Evolutionary conservation across 1,140 invertebrate genomes (phyloP).

Genomic region (Ceratosolen fusciceps): DNA sequence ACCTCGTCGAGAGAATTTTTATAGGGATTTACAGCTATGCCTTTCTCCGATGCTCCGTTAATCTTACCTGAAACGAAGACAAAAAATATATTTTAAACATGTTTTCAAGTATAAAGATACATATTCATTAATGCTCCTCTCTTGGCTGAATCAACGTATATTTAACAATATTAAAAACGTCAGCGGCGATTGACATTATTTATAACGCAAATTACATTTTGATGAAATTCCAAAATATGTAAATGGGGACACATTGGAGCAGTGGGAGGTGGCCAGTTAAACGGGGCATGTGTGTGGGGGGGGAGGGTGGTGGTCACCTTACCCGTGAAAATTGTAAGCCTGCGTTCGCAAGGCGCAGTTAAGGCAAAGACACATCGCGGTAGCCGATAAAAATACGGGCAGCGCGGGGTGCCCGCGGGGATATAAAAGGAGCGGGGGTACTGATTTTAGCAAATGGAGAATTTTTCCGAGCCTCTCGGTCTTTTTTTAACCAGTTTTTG

Average conservation of each 20-base stretch:
- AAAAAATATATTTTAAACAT: not conserved
- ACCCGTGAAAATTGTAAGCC: too few relatives aligned
- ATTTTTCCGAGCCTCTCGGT: not conserved
- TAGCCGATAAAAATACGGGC: too few relatives aligned
- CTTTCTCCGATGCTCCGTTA: constrained; percentile 2
- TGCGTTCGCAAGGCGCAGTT: too few relatives aligned
- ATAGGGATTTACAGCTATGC: not conserved
- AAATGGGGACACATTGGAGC: not conserved
- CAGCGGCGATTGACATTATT: not conserved
- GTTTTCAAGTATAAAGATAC: not conserved
- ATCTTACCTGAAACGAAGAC: constrained; percentile 6
- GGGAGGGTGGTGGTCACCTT: too few relatives aligned
- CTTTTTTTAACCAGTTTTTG: not conserved
- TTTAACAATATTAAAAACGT: not conserved
- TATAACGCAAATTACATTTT: not conserved
- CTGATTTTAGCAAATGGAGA: too few relatives aligned
- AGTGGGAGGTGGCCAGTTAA: too few relatives aligned
- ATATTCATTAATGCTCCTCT: not conserved
- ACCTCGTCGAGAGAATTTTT: constrained; percentile 14
- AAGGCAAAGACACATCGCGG: too few relatives aligned
- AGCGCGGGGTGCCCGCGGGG: too few relatives aligned
- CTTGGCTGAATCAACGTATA: not conserved
- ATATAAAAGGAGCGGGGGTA: too few relatives aligned
- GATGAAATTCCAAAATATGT: not conserved
- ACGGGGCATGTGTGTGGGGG: too few relatives aligned